Conservation (phyloP, 2,113 vertebrate genomes). For the Oceanodroma tethys region DNA sequence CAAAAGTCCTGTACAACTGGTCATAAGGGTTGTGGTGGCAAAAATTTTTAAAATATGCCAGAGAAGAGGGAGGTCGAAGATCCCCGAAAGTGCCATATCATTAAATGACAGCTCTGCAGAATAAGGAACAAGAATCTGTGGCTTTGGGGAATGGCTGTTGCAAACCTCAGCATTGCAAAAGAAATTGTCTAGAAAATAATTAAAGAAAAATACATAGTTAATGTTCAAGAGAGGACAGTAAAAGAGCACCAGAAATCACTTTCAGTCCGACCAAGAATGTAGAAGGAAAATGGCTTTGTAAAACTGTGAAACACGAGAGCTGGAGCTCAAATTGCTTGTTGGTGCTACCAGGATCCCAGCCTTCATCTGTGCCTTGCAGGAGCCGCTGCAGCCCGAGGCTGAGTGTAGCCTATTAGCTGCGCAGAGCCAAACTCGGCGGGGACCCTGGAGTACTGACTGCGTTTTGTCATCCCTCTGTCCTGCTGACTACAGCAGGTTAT, state of each 20-base stretch:
- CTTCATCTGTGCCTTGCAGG: neutral
- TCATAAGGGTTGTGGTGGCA: neutral
- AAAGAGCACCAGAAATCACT: neutral
- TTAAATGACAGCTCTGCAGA: neutral
- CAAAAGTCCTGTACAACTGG: neutral
- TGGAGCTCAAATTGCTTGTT: neutral
- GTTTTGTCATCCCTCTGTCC: neutral
- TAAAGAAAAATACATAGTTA: neutral
- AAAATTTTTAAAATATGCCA: neutral
- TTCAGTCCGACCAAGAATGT: neutral
- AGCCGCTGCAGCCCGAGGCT: neutral
- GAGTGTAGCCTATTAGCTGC: neutral
- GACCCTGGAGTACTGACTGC: neutral
- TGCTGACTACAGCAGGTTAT: slow-evolving; percentile 2
- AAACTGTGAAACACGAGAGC: neutral
- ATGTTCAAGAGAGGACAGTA: neutral
- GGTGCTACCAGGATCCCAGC: neutral
- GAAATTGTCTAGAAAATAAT: neutral
- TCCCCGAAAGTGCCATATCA: neutral
- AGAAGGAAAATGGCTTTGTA: neutral
- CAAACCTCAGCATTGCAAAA: neutral
- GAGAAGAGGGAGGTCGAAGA: neutral
- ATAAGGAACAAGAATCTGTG: neutral
- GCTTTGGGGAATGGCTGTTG: neutral
- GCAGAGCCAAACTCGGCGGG: neutral